Base-by-base conservation (phyloP, 2,888 invertebrate species). In the Anthophora plumipes region DNA sequence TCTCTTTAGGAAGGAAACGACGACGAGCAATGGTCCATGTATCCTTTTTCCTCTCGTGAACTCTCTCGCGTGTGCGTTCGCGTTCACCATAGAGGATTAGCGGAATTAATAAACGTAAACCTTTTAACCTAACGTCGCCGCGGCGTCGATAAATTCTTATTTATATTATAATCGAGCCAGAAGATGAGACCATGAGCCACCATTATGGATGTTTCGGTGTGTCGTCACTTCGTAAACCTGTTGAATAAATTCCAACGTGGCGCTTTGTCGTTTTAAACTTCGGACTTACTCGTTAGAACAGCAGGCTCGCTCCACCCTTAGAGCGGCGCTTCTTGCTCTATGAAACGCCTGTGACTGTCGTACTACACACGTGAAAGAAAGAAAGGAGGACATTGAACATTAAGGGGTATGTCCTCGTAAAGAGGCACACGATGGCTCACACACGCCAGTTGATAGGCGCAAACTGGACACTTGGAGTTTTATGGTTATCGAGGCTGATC, bases 211-310 rank as follows among this genome's bases (percentile, higher is more conserved):
- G 90, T 90, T 90, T 89, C 89, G 89, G 86, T 89, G 90, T 91
- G 90, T 92, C 92, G 89, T 91, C 92, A 92, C 92, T 92, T 92
- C 91, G 92, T 92, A 92, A 92, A 92, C 90, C 88, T 88, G 89
- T 88, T 88, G 88, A 89, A 91, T 91, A 91, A 91, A 91, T 90
- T 90, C 81, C 78, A 71, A 61, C 73, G 69, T 73, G 84, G 80
- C 84, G 84, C 85, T 83, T 50, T 71, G 78, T 67, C 73, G 55
- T 39, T 70, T 55, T 77, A 82, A n/a, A 82, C 69, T 68, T 67
- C 66, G 75, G 50, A 68, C 52, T 82, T 69, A 75, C 83, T 83
- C 77, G 82, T 82, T 78, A 83, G 78, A 74, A 61, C 60, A n/a
- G n/a, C n/a, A n/a, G n/a, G 70, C 83, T 52, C 22, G 50, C 20